Evolutionary conservation across 2,797 vertebrate species (phyloP).

Genomic region (Chaenodraco wilsoni): DNA sequence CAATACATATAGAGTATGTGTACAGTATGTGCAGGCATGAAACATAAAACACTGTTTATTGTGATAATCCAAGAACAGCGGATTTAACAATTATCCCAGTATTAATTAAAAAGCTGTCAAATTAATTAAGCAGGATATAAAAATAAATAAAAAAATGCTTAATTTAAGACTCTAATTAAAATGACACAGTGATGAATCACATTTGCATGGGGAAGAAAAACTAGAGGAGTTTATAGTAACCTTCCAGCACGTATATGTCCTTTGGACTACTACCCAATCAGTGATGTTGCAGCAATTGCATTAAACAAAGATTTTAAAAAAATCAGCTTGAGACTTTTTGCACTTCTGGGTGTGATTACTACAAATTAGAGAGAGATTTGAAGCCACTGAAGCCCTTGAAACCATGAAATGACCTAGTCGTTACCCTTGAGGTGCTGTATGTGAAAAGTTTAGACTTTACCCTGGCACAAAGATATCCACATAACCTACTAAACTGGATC

Average conservation of each 20-base stretch:
- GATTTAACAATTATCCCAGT: background rate
- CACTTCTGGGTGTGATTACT: background rate
- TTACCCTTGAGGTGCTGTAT: too few species aligned
- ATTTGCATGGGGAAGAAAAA: background rate
- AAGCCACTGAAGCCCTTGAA: too few species aligned
- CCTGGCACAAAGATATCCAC: too few species aligned
- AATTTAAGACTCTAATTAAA: background rate
- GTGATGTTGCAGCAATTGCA: background rate
- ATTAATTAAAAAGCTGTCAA: background rate
- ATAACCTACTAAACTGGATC: too few species aligned
- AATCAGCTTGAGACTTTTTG: background rate
- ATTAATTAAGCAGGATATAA: background rate
- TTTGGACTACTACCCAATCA: background rate
- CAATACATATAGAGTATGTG: background rate
- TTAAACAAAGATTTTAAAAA: background rate
- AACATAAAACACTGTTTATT: background rate
- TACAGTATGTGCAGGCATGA: background rate
- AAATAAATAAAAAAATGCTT: background rate
- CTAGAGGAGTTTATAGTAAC: background rate
- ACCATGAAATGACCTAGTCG: too few species aligned
- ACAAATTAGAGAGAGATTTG: background rate
- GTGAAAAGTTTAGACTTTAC: too few species aligned
- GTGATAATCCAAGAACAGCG: background rate
- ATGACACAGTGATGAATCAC: background rate
- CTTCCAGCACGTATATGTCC: background rate